These are phyloP conservation scores for Dasyprocta punctata DNA, from an alignment of 2,113 vertebrate genomes.

Conservation along the genomic window DNA sequence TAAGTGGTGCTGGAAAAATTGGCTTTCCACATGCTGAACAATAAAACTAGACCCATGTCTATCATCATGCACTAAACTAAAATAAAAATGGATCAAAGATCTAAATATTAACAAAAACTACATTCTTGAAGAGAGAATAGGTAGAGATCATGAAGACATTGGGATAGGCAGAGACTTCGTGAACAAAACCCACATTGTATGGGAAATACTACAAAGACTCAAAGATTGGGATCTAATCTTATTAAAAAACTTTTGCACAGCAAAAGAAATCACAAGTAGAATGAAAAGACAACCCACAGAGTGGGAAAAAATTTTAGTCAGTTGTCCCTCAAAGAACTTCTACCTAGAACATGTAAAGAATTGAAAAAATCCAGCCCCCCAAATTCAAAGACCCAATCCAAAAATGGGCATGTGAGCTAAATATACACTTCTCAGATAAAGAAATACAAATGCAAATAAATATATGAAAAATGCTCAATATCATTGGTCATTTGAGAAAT, in stretches of 20 bases:
- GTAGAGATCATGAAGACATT: too few relatives aligned
- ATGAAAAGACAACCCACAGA: not conserved
- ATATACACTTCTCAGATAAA: not conserved
- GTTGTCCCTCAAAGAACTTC: not conserved
- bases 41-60: too few relatives aligned
- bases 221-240: not conserved
- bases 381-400: not conserved
- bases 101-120: too few relatives aligned
- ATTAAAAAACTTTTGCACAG: not conserved
- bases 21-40: too few relatives aligned
- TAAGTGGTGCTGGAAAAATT: too few relatives aligned
- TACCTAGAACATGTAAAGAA: not conserved
- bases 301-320: not conserved
- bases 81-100: too few relatives aligned
- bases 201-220: not conserved
- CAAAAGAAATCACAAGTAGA: not conserved
- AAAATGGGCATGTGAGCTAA: not conserved
- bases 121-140: too few relatives aligned
- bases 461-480: not conserved
- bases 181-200: not conserved
- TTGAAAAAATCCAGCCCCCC: not conserved
- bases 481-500: not conserved
- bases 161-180: too few relatives aligned
- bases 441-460: not conserved
- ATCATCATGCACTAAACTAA: too few relatives aligned